These are phyloP conservation scores for Muscidifurax raptorellus DNA, from an alignment of 1,140 invertebrate species.

Conservation along the genomic window DNA sequence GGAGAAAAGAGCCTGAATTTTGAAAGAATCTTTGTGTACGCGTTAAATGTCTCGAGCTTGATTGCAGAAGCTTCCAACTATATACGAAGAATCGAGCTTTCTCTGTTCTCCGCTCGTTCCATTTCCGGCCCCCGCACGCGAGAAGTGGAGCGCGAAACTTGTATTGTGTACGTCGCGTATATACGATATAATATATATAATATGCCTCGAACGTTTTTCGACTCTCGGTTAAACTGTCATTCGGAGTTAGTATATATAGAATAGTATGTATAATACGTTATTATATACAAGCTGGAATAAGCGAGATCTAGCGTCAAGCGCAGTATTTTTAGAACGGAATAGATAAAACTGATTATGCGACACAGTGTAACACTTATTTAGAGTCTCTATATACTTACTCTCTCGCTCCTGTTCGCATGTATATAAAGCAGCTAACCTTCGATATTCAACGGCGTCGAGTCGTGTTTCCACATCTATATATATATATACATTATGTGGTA, in stretches of 20 bases:
- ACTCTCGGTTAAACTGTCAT: too few relatives aligned
- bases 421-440: not conserved
- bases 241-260: too few relatives aligned
- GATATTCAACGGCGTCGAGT: not conserved
- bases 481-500: too few relatives aligned
- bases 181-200: too few relatives aligned
- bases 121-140: not conserved
- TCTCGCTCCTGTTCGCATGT: not conserved
- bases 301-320: not conserved
- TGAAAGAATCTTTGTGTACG: not conserved
- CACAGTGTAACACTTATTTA: not conserved
- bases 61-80: not conserved
- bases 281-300: too few relatives aligned
- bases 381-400: not conserved
- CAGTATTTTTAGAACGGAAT: not conserved
- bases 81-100: not conserved
- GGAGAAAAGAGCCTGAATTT: not conserved
- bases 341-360: constrained; percentile 2
- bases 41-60: not conserved
- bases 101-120: not conserved
- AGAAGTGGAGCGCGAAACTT: too few relatives aligned
- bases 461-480: not conserved
- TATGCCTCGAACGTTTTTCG: too few relatives aligned
- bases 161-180: too few relatives aligned
- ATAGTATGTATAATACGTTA: too few relatives aligned